Base-by-base conservation (phyloP, 2,797 vertebrate species). In the Pangasius larnaudii region DNA sequence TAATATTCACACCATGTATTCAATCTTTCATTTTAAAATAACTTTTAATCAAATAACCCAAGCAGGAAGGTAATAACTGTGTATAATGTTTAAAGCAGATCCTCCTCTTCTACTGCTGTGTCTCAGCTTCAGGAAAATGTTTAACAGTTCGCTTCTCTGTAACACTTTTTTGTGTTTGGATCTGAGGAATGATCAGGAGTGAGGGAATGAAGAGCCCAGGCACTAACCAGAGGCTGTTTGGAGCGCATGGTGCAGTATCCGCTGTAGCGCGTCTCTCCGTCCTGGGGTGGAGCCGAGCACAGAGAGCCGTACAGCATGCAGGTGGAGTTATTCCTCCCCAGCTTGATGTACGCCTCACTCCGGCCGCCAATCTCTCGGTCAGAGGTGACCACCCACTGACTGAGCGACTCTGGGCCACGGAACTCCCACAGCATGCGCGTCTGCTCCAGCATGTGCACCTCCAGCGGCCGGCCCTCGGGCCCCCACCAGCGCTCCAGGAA, bases 171-270 rank as follows among this genome's bases (percentile, higher is more conserved):
- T 3, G n/a, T 5, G 27, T 65, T 30, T 71, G 16, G 33, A 18
- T 9, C 7, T 46, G 24, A n/a, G 30, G 75, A 56, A 33, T 30
- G 42, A 30, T 80, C 8, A 59, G 10, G 3, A 58, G 3, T 63
- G 13, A 58, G 77, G 7, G 16, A 27, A 39, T 10, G n/a, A 16
- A 3, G 11, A 5, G 1, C 22, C 5, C 19, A 19, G 16, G 27
- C 49, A 96, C 98, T 92, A 10, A 99, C 99, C 97, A 94, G 87
- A 0, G 5, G 93, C 0, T 95, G 94, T 88, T 94, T 96, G 65
- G 98, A 96, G 85, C 95, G 94, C 94, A 99, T 90, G 0, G 95
- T 94, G 92, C 98, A 99, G 92, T 99, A 99, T 33, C 99, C 99
- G 51, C 99, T 99, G 93, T 97, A 97, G 49, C 94, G 94, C 0